Conservation (phyloP, 2,113 vertebrate species). For the Falcunculus frontatus region DNA sequence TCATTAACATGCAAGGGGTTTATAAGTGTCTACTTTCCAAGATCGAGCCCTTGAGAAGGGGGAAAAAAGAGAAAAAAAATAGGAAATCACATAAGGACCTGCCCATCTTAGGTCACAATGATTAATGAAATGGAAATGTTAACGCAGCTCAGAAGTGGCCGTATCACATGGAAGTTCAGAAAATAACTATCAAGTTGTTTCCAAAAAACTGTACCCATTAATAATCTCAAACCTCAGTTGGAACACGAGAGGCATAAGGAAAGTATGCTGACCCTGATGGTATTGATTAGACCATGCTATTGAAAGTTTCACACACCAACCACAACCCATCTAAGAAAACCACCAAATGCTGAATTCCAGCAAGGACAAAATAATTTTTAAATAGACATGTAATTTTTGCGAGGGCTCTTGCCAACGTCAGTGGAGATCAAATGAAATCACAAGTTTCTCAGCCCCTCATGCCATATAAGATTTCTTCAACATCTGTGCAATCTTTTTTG, state of each 20-base stretch:
- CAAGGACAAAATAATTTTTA: not conserved
- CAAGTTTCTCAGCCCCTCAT: not conserved
- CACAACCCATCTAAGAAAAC: not conserved
- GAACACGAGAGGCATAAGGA: not conserved
- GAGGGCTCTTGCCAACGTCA: not conserved
- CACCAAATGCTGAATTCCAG: not conserved
- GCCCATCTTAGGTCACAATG: not conserved
- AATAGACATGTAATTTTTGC: not conserved
- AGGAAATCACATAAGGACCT: not conserved
- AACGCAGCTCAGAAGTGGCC: not conserved
- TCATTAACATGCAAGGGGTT: not conserved
- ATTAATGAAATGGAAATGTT: constrained; percentile 32
- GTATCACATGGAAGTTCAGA: not conserved
- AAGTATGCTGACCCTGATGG: not conserved
- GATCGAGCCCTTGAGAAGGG: not conserved
- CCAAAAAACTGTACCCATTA: constrained; percentile 2
- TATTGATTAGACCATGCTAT: constrained; percentile 3
- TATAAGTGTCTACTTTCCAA: not conserved
- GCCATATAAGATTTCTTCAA: not conserved
- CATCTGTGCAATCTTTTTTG: not conserved
- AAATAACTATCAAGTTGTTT: not conserved
- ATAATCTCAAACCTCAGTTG: not conserved
- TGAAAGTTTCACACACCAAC: not conserved
- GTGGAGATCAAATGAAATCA: not conserved
- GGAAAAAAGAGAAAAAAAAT: not conserved